A percentile compares a stretch with the other conserved stretches of the same genome.
Evolutionary conservation across 2,888 invertebrate genomes (phyloP).

Genomic region (Drosophila phalerata): DNA sequence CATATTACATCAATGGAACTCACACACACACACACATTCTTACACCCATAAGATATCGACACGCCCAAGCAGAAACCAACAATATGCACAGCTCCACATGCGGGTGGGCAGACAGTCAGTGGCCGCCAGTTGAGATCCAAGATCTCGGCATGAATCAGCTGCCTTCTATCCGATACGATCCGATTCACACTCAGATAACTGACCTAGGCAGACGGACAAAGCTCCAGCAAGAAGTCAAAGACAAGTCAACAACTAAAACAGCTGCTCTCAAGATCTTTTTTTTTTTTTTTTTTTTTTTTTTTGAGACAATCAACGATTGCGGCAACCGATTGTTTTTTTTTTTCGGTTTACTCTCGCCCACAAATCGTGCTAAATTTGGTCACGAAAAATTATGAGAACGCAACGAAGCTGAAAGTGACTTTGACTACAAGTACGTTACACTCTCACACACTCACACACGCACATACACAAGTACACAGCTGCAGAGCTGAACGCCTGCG

Average conservation of each 20-base stretch:
- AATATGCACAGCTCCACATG: conserved; percentile 21
- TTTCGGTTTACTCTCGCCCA: conserved; percentile 61
- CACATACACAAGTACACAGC: conserved; percentile 22
- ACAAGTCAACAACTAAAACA: conserved; percentile 34
- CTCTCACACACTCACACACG: conserved; percentile 30
- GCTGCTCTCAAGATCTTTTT: conserved; percentile 29
- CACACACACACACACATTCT: conserved; percentile 26
- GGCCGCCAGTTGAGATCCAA: conserved; percentile 32
- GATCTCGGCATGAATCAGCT: conserved; percentile 70
- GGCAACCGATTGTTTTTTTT: conserved; percentile 50
- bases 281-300: conserved; percentile 36
- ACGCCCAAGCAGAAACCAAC: conserved; percentile 36
- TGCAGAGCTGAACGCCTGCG: conserved; percentile 66
- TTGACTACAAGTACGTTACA: conserved; percentile 77
- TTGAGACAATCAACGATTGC: conserved; percentile 45
- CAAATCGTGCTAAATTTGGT: conserved; percentile 71
- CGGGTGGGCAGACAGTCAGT: conserved; percentile 58
- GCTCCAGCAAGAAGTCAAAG: conserved; percentile 53
- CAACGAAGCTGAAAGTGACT: conserved; percentile 80
- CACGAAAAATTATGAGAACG: conserved; percentile 77
- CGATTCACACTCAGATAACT: conserved; percentile 60
- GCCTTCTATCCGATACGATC: conserved; percentile 24
- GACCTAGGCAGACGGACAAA: conserved; percentile 66
- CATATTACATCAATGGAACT: conserved; percentile 63
- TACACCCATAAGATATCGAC: conserved; percentile 21